Evolutionary conservation across 2,113 vertebrate genomes (phyloP).

Genomic region (Cebidichthys violaceus): DNA sequence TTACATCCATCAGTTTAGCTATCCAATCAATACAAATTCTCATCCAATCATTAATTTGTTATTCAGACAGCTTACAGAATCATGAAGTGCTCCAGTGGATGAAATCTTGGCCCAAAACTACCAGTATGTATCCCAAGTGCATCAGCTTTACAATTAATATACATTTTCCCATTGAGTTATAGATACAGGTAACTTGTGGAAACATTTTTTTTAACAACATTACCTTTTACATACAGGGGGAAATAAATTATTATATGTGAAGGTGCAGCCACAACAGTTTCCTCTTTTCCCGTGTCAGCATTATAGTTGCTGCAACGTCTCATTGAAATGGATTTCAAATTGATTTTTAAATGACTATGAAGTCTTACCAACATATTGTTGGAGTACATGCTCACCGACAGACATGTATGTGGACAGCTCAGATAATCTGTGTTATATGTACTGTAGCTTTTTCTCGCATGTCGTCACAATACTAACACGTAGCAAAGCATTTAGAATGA

Average conservation of each 20-base stretch:
- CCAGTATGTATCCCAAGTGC: conserved; percentile 85
- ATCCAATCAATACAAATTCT: conserved; percentile 67
- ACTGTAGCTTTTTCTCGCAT: conserved; percentile 55
- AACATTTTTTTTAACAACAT: conserved; percentile 9
- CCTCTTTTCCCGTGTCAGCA: neutral
- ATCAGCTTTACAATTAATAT: conserved; percentile 61
- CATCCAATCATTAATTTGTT: conserved; percentile 85
- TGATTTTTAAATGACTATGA: conserved; percentile 25
- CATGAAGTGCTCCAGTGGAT: conserved; percentile 88
- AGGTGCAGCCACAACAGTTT: conserved; percentile 11
- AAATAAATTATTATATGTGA: neutral
- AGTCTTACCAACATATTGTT: conserved; percentile 14
- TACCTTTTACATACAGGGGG: conserved; percentile 17
- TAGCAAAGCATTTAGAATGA: conserved; percentile 8
- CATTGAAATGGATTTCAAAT: conserved; percentile 9
- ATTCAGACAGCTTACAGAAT: conserved; percentile 88
- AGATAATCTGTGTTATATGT: conserved; percentile 18
- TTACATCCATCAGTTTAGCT: conserved; percentile 67
- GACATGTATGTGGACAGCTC: conserved; percentile 53
- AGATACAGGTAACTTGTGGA: neutral
- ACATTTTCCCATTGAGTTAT: conserved; percentile 35
- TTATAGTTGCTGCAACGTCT: neutral
- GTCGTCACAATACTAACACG: conserved; percentile 59
- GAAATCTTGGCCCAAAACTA: conserved; percentile 87
- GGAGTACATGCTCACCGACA: conserved; percentile 47